Base-by-base conservation (phyloP, 2,797 vertebrate species). In the Uromys caudimaculatus region DNA sequence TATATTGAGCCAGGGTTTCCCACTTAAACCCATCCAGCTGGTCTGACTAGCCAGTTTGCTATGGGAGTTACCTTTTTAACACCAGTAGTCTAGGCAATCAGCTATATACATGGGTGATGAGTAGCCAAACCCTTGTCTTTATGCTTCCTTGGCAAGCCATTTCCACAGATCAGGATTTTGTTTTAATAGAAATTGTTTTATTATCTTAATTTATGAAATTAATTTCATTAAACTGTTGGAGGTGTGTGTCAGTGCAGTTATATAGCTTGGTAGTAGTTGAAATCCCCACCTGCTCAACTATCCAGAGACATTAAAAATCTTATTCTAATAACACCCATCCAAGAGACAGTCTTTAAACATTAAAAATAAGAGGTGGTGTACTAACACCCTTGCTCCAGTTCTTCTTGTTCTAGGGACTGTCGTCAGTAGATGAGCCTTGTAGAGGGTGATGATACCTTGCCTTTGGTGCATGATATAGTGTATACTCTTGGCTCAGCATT, bases 281-380 rank as follows among this genome's bases (percentile, higher is more conserved):
- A 67, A 81, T 71, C 41, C 84, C 76, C 16, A 90, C 35, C 60
- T 71, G 41, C 29, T 32, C n/a, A 38, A 54, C 77, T 89, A 89
- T 79, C 58, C 50, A 94, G 77, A 92, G 73, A 17, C 88, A 86
- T 82, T 95, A 50, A 94, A 75, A 79, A 91, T 94, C 64, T 76
- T 89, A 93, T 58, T 90, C 54, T 93, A 23, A 21, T 41, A 87
- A 67, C 21, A 92, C 32, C 35, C 13, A 94, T 60, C 11, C 7
- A 71, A 52, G 71, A 94, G 32, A 75, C 6, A 85, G 71, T 1
- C 87, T 94, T 90, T n/a, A 54, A 79, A 52, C 32, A 81, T 81
- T 90, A 88, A 79, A 82, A 89, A 67, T 35, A 24, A 32, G 7
- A 58, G 9, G 38, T 17, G 52, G 52, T 54, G 52, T 54, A 14